Evolutionary conservation across 2,888 invertebrate genomes (phyloP), one percentile per base, ranked within the genome.

Genomic region (Tolmerus cingulatus): DNA sequence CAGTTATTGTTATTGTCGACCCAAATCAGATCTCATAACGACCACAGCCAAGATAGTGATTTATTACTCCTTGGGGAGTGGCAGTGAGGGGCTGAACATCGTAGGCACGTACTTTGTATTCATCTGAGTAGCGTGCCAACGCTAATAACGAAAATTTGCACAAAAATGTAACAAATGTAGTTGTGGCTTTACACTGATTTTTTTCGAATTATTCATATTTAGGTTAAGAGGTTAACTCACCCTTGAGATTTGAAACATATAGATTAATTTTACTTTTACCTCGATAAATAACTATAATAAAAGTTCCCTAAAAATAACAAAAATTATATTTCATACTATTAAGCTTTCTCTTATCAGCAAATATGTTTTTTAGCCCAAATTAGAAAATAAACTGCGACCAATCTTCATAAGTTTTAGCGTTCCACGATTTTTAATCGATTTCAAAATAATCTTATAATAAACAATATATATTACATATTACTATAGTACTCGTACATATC

Each of bases 1-100:
- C 76, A 34, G 37, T 76, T 76, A 76, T 76, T 76, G 76, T n/a
- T 76, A 76, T 76, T 76, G 37, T 37, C 76, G 76, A 76, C 76
- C 76, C 76, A 34, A 76, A 76, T 76, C 76, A 76, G 27, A 37
- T 76, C 19, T 76, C 34, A 37, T 76, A 76, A n/a, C 34, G 37
- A 76, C 66, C 66, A 30, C 34, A 76, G 16, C 34, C 37, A 76
- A 37, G 76, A 76, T 76, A 37, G 8, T 76, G 76, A 76, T 76
- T 76, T 76, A 76, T 76, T 76, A 76, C 76, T n/a, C 19, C 76
- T 76, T 37, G 34, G 76, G 76, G 76, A 34, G 19, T 2, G 76
- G 19, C 14, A 76, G 34, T 14, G 8, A 19, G 76, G 76, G 16
- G 16, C 14, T 30, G 5, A 19, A 37, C 5, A 1, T 37, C 14